Conservation (phyloP, 2,888 invertebrate genomes). For the Ptychoptera contaminata region DNA sequence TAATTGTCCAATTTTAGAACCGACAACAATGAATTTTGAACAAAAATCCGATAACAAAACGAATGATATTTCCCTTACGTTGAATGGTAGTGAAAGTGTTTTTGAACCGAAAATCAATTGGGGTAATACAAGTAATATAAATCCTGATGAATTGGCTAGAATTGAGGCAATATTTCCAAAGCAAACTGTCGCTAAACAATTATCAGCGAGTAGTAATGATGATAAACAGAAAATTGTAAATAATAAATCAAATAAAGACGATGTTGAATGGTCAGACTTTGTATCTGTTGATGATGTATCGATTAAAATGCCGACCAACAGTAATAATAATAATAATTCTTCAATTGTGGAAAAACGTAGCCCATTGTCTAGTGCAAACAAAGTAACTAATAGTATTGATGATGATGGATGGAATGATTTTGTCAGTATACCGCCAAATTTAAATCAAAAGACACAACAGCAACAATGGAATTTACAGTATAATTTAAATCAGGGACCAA, state of each 20-base stretch:
- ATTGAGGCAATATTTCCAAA: constrained; percentile 28
- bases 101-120: constrained; percentile 33
- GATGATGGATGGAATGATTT: constrained; percentile 43
- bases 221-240: constrained; percentile 7
- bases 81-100: not conserved
- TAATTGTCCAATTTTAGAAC: not conserved
- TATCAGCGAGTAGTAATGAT: constrained; percentile 10
- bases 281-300: constrained; percentile 21
- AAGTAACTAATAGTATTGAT: constrained; percentile 11
- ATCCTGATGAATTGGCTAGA: constrained; percentile 27
- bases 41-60: constrained; percentile 23
- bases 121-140: constrained; percentile 34
- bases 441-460: constrained; percentile 20
- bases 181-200: not conserved
- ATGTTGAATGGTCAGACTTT: constrained; percentile 41
- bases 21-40: not conserved
- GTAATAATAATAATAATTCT: not conserved
- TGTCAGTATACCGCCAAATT: constrained; percentile 16
- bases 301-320: not conserved
- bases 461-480: constrained; percentile 7
- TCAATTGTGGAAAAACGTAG: not conserved
- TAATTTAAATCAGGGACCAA: constrained; percentile 2
- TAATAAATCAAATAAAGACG: constrained; percentile 17
- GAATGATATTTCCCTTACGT: constrained; percentile 15
- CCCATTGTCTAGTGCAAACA: not conserved